These are phyloP conservation scores for Squalus acanthias DNA, from an alignment of 2,797 vertebrate genomes.

Conservation along the genomic window DNA sequence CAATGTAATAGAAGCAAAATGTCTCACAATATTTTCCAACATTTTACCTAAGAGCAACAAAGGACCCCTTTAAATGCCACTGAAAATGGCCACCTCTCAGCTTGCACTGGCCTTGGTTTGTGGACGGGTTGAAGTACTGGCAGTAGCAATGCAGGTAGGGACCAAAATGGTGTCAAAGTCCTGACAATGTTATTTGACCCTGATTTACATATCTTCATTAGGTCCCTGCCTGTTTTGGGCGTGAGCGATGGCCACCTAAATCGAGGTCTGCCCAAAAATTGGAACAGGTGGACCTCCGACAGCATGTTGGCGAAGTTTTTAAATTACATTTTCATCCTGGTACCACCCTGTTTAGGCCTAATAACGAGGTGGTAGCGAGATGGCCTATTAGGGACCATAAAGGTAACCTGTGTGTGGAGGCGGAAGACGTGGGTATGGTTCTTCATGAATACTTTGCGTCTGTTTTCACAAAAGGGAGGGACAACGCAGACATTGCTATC, in stretches of 20 bases:
- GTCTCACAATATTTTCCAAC: background rate
- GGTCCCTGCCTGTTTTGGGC: background rate
- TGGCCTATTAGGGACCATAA: too few relatives aligned
- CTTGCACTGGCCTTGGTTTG: background rate
- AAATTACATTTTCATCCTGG: background rate
- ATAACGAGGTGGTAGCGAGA: too few relatives aligned
- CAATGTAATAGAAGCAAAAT: background rate
- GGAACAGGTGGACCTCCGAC: background rate
- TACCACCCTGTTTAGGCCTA: background rate
- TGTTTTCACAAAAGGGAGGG: too few relatives aligned
- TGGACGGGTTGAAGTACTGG: background rate
- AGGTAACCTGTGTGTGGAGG: too few relatives aligned
- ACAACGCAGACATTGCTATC: too few relatives aligned
- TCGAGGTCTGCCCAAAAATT: background rate
- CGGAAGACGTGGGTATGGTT: too few relatives aligned
- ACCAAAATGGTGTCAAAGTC: background rate
- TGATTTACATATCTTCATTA: background rate
- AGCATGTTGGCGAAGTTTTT: background rate
- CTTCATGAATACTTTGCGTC: too few relatives aligned
- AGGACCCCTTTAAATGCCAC: background rate
- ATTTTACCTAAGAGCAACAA: background rate
- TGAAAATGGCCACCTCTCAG: background rate
- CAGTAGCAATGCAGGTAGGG: background rate
- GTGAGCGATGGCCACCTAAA: background rate
- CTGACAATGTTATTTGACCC: background rate